Conservation (phyloP, 2,797 vertebrate species). For the Anolis apletophallus region DNA sequence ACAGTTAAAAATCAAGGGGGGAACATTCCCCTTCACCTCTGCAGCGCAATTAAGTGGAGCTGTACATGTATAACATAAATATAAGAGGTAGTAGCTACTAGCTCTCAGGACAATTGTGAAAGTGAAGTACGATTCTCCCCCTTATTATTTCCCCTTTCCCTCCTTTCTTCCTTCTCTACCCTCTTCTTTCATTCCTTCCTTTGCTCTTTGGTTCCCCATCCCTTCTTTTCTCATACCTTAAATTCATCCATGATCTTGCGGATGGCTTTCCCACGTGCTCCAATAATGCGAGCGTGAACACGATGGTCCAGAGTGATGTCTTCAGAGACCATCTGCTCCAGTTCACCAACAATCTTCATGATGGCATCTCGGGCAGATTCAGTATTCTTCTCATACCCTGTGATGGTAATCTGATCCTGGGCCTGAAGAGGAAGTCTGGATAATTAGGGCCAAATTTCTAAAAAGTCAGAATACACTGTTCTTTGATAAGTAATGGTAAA, state of each 20-base stretch:
- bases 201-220: no score
- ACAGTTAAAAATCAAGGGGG: no score
- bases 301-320: conserved; percentile 94
- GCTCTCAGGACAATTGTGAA: no score
- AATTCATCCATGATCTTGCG: conserved; percentile 99
- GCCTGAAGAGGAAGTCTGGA: conserved; percentile 55
- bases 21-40: no score
- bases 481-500: not conserved
- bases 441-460: not conserved
- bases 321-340: conserved; percentile 97
- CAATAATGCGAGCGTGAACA: conserved; percentile 96
- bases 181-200: no score
- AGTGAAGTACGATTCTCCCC: no score
- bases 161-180: no score
- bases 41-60: no score
- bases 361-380: conserved; percentile 94
- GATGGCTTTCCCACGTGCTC: conserved; percentile 95
- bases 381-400: conserved; percentile 95
- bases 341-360: conserved; percentile 91
- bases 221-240: conserved; percentile 87
- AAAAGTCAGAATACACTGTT: not conserved
- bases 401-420: conserved; percentile 97
- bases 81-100: no score
- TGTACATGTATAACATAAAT: no score
- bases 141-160: no score